These are phyloP conservation scores for Griposia aprilina DNA, from an alignment of 2,888 invertebrate genomes.

Conservation along the genomic window DNA sequence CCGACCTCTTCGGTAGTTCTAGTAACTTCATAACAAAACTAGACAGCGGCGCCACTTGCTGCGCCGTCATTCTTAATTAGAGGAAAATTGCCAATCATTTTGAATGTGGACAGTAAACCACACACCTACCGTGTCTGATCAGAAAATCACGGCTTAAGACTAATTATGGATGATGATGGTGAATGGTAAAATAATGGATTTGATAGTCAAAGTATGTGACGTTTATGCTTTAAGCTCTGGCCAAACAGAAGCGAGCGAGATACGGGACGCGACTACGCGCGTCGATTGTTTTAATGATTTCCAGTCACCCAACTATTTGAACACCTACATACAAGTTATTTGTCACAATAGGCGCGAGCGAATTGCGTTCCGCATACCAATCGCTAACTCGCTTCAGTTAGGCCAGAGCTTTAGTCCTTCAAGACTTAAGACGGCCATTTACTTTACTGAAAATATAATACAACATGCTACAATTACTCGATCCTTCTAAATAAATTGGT, in stretches of 20 bases:
- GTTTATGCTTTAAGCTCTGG: background rate
- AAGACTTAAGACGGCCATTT: no score
- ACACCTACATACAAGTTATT: background rate
- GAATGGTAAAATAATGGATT: background rate
- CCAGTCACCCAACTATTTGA: background rate
- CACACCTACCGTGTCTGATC: background rate
- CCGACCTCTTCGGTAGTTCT: background rate
- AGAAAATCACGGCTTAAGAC: background rate
- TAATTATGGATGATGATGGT: background rate
- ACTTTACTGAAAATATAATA: background rate
- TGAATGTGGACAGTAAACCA: background rate
- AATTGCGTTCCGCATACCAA: no score
- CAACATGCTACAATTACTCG: background rate
- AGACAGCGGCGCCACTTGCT: background rate
- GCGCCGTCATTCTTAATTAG: background rate
- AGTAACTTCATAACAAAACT: background rate
- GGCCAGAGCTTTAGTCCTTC: background rate
- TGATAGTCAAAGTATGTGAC: background rate
- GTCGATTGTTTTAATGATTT: background rate
- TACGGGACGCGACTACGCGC: no score
- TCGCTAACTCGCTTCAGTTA: background rate
- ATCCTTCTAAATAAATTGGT: conserved; percentile 23
- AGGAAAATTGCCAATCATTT: background rate
- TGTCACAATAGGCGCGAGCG: background rate
- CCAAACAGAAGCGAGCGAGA: background rate